These are phyloP conservation scores for Capra hircus DNA, from an alignment of 2,113 vertebrate species.

Conservation along the genomic window DNA sequence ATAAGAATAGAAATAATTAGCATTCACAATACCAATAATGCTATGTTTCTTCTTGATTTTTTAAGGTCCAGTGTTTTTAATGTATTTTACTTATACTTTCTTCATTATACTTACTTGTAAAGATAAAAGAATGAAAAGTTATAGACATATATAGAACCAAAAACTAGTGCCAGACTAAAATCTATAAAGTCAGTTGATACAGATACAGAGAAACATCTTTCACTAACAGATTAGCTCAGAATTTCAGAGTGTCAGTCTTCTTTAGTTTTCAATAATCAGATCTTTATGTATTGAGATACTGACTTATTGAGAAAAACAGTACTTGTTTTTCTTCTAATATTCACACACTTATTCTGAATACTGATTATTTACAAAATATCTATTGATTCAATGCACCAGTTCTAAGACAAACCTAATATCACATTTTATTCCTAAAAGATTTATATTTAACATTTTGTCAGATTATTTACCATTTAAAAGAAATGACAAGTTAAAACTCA, in stretches of 20 bases:
- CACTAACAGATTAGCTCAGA: neutral
- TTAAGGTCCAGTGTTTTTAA: neutral
- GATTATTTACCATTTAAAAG: neutral
- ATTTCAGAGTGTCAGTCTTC: neutral
- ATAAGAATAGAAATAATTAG: neutral
- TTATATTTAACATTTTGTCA: neutral
- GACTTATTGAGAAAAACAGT: neutral
- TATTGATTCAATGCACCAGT: neutral
- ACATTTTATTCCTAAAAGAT: neutral
- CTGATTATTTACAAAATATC: neutral
- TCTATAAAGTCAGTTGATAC: neutral
- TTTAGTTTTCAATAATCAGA: neutral
- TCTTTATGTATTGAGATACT: neutral
- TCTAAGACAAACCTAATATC: neutral
- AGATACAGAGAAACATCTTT: neutral
- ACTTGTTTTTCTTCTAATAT: neutral
- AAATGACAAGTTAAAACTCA: neutral
- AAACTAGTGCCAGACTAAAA: neutral
- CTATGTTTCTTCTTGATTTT: neutral
- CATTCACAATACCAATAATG: neutral
- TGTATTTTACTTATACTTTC: neutral
- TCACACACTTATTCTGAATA: neutral
- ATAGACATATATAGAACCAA: neutral
- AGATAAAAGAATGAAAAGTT: neutral
- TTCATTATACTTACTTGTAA: neutral